These are phyloP conservation scores for Cynaeus angustus DNA, from an alignment of 2,888 invertebrate species.

Conservation along the genomic window DNA sequence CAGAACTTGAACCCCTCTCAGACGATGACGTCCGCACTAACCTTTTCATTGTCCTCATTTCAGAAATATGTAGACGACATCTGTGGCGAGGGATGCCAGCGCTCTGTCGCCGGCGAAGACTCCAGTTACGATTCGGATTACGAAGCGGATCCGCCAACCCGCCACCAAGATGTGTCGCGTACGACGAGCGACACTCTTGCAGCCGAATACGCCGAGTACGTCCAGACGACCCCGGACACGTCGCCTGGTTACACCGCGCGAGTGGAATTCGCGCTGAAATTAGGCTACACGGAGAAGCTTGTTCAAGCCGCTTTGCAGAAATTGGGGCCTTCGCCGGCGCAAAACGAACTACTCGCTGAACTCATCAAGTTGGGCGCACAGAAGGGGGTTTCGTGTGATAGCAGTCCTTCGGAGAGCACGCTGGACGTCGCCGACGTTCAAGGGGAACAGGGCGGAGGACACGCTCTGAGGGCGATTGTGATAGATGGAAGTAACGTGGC, in stretches of 20 bases:
- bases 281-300: slow-evolving; percentile 92
- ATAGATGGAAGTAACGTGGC: slow-evolving; percentile 97
- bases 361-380: slow-evolving; percentile 85
- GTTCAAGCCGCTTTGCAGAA: slow-evolving; percentile 88
- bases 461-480: slow-evolving; percentile 82
- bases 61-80: slow-evolving; percentile 85
- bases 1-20: neutral
- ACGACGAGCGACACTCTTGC: slow-evolving; percentile 90
- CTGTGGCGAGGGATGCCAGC: slow-evolving; percentile 73
- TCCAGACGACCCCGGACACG: slow-evolving; percentile 74
- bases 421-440: slow-evolving; percentile 62
- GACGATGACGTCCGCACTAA: slow-evolving; percentile 1
- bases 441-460: slow-evolving; percentile 51
- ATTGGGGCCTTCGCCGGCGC: slow-evolving; percentile 88
- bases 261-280: slow-evolving; percentile 92
- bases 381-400: slow-evolving; percentile 66
- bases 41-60: slow-evolving; percentile 61
- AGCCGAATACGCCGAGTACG: slow-evolving; percentile 90
- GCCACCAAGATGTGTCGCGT: slow-evolving; percentile 85
- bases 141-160: slow-evolving; percentile 72
- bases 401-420: slow-evolving; percentile 66
- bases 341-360: slow-evolving; percentile 92
- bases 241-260: slow-evolving; percentile 71
- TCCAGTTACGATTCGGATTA: slow-evolving; percentile 92
- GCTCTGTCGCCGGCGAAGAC: slow-evolving; percentile 78